Evolutionary conservation across 1,140 invertebrate species (phyloP), one percentile per base, ranked within the genome.

Genomic region (Brachystomella parvula): DNA sequence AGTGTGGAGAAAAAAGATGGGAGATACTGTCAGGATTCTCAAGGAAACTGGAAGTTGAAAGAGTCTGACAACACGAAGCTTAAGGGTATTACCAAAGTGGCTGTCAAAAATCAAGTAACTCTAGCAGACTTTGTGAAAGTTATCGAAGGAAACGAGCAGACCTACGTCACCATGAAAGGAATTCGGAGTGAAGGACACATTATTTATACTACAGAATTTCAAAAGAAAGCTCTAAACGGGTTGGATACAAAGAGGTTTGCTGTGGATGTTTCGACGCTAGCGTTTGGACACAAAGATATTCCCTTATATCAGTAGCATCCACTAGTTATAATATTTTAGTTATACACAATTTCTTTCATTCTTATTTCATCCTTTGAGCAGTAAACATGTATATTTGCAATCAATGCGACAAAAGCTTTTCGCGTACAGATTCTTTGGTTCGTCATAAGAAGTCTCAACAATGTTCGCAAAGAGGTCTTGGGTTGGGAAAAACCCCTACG

Each of bases 171-270:
- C 3, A 3, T 26, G 21, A 2, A 19, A 12, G 30, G 26, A n/a
- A 47, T 47, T 15, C 2, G 30, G 49, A 29, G 28, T 19, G 19
- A 21, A 39, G 56, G 33, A 3, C 64, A 66, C 49, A n/a, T 21
- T 28, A 28, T 61, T 3, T 61, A 9, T 35, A 61, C 64, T 12
- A 15, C 17, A 49, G 21, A 24, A 2, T 26, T 15, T 9, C 31
- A 21, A 49, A 66, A 64, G 39, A 47, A 21, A 19, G 57, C 28
- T 2, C 19, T 66, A 26, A 66, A 31, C 30, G 29, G 32, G 15
- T n/a, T 66, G 32, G 64, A 66, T 29, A 31, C 30, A 2, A 66
- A 66, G 33, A 2, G 64, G 3, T 66, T 61, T 49, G n/a, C 31
- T 35, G 28, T 61, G 28, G 44, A 66, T 53, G 49, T 59, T 29